Evolutionary conservation across 2,797 vertebrate species (phyloP).

Genomic region (Ptychadena robeensis): DNA sequence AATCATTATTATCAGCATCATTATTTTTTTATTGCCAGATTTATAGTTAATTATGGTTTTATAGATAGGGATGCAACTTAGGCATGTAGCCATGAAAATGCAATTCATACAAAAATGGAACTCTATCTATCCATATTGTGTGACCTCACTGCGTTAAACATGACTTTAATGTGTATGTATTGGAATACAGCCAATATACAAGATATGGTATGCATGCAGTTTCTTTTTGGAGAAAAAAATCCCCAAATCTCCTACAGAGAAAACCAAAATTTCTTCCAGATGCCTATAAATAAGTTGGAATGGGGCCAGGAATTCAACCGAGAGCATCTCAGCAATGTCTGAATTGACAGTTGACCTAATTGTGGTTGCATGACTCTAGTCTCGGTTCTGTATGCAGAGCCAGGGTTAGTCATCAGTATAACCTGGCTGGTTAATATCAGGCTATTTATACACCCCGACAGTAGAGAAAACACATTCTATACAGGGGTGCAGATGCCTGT

Average conservation of each 20-base stretch:
- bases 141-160: not conserved
- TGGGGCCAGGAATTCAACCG: slow-evolving; percentile 27
- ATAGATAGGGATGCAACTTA: not conserved
- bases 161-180: slow-evolving; percentile 4
- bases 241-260: not conserved
- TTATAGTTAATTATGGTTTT: not conserved
- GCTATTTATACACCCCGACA: slow-evolving; percentile 20
- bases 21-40: not conserved
- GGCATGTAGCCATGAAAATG: not conserved
- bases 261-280: slow-evolving; percentile 44
- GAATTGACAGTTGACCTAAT: slow-evolving; percentile 51
- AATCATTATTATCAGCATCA: not conserved
- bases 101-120: not conserved
- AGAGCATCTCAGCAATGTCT: slow-evolving; percentile 47
- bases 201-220: slow-evolving; percentile 14
- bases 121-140: not conserved
- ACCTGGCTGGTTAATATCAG: slow-evolving; percentile 26
- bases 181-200: not conserved
- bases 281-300: slow-evolving; percentile 45
- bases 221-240: not conserved
- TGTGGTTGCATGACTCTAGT: slow-evolving; percentile 46
- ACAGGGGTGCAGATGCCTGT: slow-evolving; percentile 8
- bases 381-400: slow-evolving; percentile 16
- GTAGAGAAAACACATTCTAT: slow-evolving; percentile 35
- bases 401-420: slow-evolving; percentile 41